A percentile compares a stretch with the other conserved stretches of the same genome.
Conservation (phyloP, 2,113 vertebrate genomes). For the Plectropomus leopardus region DNA sequence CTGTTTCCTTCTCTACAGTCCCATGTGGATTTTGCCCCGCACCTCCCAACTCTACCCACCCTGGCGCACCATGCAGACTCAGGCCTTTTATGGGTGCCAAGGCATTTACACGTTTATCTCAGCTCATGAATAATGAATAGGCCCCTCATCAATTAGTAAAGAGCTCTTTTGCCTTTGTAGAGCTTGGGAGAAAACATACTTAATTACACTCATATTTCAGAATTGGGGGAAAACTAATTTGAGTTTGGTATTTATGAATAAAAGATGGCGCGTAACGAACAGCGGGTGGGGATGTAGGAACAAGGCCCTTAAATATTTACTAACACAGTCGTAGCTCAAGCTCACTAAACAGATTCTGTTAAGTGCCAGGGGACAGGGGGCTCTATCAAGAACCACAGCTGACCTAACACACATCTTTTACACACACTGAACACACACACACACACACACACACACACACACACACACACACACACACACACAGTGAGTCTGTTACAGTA, state of each 20-base stretch:
- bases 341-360: slow-evolving; percentile 60
- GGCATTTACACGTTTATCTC: slow-evolving; percentile 78
- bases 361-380: slow-evolving; percentile 20
- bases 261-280: slow-evolving; percentile 84
- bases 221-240: slow-evolving; percentile 82
- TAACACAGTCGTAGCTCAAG: slow-evolving; percentile 60
- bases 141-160: slow-evolving; percentile 81
- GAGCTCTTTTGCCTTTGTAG: slow-evolving; percentile 64
- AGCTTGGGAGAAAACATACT: slow-evolving; percentile 72
- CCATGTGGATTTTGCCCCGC: slow-evolving; percentile 14
- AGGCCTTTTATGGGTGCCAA: slow-evolving; percentile 69
- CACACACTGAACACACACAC: slow-evolving; percentile 14
- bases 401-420: slow-evolving; percentile 28
- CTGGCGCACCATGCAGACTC: slow-evolving; percentile 41
- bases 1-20: background rate
- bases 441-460: background rate
- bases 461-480: slow-evolving; percentile 3
- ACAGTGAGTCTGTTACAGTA: slow-evolving; percentile 19
- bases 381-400: slow-evolving; percentile 17
- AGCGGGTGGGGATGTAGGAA: slow-evolving; percentile 79
- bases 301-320: slow-evolving; percentile 84
- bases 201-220: slow-evolving; percentile 86
- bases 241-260: slow-evolving; percentile 86
- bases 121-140: slow-evolving; percentile 82
- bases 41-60: slow-evolving; percentile 38